Percentiles rank a stretch among this genome's conserved stretches.
Conservation (phyloP, 2,888 invertebrate genomes). For the Leptinotarsa peninsularis region DNA sequence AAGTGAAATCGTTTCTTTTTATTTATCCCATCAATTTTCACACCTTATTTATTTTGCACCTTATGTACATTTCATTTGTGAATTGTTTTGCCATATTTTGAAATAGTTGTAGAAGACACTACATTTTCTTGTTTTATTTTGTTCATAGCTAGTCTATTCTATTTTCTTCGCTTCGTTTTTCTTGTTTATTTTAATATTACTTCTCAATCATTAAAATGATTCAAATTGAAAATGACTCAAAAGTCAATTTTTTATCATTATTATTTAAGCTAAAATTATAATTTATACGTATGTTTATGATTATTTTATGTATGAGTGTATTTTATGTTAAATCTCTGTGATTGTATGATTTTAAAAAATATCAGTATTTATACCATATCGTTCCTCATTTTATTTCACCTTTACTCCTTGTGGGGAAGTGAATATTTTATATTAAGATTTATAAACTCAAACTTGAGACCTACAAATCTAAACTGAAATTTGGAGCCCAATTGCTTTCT, state of each 20-base stretch:
- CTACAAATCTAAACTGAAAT: no score
- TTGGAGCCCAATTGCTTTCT: no score
- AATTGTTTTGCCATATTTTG: conserved; percentile 62
- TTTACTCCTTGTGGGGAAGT: background rate
- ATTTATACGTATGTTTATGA: conserved; percentile 54
- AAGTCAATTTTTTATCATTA: conserved; percentile 47
- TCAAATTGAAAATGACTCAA: conserved; percentile 46
- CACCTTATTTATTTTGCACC: conserved; percentile 54
- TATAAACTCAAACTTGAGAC: no score
- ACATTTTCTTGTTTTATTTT: conserved; percentile 51
- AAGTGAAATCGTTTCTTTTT: conserved; percentile 42
- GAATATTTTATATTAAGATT: background rate
- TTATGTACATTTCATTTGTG: conserved; percentile 57
- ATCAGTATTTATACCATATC: conserved; percentile 58
- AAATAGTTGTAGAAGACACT: conserved; percentile 47
- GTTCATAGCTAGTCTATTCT: conserved; percentile 60
- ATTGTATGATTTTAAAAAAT: conserved; percentile 61
- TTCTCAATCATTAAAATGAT: conserved; percentile 59
- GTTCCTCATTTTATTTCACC: conserved; percentile 14
- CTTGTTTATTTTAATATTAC: conserved; percentile 48
- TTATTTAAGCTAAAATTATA: conserved; percentile 50
- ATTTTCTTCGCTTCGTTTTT: conserved; percentile 45
- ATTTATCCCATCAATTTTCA: conserved; percentile 49
- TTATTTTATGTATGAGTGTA: conserved; percentile 58
- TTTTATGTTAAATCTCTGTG: conserved; percentile 63